phyloP scores from a whole-genome alignment of 2,113 vertebrate species.

The Nematolebias whitei region DNA sequence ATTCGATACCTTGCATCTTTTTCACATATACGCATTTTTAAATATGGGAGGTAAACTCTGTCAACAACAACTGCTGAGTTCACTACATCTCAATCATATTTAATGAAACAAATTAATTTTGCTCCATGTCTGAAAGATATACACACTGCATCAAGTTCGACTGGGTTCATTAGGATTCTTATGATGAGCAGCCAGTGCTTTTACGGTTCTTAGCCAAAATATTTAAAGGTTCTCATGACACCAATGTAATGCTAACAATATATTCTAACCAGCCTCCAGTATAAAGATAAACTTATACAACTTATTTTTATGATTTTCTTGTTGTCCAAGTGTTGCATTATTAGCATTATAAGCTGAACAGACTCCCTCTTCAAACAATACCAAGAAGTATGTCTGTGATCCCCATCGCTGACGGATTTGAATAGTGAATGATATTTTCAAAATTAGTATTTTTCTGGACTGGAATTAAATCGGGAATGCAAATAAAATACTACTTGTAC shows the following conservation, averaged over 20 bases:
- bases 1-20: too few relatives aligned
- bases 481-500: too few relatives aligned
- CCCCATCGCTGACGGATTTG: too few relatives aligned
- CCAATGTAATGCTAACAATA: background rate
- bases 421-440: too few relatives aligned
- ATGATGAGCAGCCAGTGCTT: background rate
- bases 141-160: background rate
- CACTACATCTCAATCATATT: background rate
- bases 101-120: background rate
- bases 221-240: background rate
- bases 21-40: too few relatives aligned
- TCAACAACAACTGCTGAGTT: background rate
- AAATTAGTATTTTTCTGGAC: too few relatives aligned
- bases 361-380: too few relatives aligned
- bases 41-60: too few relatives aligned
- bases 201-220: background rate
- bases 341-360: background rate
- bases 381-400: too few relatives aligned
- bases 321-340: background rate
- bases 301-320: too few relatives aligned
- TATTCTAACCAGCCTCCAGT: background rate
- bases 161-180: background rate
- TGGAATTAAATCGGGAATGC: too few relatives aligned
- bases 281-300: background rate
- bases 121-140: background rate